These are phyloP conservation scores for Sus cebifrons DNA, from an alignment of 2,797 vertebrate species.

Conservation along the genomic window DNA sequence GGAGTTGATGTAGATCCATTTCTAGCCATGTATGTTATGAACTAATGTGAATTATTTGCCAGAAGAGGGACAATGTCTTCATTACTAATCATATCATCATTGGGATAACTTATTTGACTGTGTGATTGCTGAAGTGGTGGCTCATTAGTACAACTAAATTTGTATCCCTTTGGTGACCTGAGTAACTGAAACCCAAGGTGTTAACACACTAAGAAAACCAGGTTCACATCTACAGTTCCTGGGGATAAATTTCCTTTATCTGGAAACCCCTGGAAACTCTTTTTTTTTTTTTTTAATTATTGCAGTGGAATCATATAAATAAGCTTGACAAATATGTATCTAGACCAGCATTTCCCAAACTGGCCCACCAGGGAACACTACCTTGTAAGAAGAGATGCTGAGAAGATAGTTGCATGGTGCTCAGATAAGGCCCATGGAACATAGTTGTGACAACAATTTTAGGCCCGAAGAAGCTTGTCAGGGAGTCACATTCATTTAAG, in stretches of 20 bases:
- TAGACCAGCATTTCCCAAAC: conserved; percentile 34
- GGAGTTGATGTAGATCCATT: not conserved
- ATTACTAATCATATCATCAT: not conserved
- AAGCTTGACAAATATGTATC: not conserved
- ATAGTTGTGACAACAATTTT: not conserved
- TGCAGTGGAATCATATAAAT: not conserved
- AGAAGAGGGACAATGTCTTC: not conserved
- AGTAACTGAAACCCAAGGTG: not conserved
- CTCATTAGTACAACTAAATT: not conserved
- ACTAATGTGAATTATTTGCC: not conserved
- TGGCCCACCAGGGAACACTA: not conserved
- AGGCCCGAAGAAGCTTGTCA: not conserved
- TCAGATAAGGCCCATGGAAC: not conserved
- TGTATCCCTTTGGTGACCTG: not conserved
- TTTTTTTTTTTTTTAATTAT: not conserved
- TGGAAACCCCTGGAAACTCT: not conserved
- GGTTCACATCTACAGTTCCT: not conserved
- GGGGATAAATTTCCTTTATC: not conserved
- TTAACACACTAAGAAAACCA: conserved; percentile 19
- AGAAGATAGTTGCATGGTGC: not conserved
- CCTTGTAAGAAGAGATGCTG: not conserved
- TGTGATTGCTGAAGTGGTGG: not conserved
- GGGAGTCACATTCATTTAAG: not conserved
- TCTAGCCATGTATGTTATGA: not conserved
- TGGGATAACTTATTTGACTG: not conserved